A percentile compares a stretch with the other conserved stretches of the same genome.
These are phyloP conservation scores for Falcunculus frontatus DNA, from an alignment of 2,113 vertebrate genomes.

Conservation along the genomic window DNA sequence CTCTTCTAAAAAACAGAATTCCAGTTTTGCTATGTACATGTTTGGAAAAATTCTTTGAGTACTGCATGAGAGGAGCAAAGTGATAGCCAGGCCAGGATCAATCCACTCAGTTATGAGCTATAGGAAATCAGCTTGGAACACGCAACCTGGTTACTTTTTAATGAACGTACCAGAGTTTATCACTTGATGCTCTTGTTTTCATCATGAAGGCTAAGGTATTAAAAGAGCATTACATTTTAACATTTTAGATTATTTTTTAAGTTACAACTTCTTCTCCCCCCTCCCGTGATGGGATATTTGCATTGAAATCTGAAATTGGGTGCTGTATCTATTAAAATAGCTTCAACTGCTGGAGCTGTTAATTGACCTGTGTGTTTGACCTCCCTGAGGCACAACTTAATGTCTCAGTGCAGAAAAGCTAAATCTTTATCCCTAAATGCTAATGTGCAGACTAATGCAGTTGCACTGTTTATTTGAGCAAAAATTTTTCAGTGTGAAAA, in stretches of 20 bases:
- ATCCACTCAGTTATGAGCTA: not conserved
- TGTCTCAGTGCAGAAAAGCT: not conserved
- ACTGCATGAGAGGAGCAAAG: not conserved
- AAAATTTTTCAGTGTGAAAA: not conserved
- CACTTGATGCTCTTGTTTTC: not conserved
- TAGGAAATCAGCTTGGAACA: not conserved
- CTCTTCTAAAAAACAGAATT: not conserved
- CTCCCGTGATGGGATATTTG: not conserved
- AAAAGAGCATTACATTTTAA: not conserved
- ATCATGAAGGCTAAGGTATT: not conserved
- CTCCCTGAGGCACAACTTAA: not conserved
- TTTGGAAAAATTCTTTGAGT: not conserved
- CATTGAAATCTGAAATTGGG: not conserved
- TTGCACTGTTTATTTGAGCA: not conserved
- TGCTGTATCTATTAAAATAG: not conserved
- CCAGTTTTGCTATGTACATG: not conserved
- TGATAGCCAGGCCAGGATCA: not conserved
- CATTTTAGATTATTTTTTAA: not conserved
- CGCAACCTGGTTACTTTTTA: not conserved
- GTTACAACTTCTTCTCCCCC: not conserved
- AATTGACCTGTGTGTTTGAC: slow-evolving; percentile 20
- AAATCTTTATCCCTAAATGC: not conserved
- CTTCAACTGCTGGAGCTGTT: not conserved
- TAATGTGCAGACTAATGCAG: not conserved
- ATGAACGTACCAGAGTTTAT: not conserved